phyloP scores from a whole-genome alignment of 2,797 vertebrate genomes.

The Poeciliopsis infans region DNA sequence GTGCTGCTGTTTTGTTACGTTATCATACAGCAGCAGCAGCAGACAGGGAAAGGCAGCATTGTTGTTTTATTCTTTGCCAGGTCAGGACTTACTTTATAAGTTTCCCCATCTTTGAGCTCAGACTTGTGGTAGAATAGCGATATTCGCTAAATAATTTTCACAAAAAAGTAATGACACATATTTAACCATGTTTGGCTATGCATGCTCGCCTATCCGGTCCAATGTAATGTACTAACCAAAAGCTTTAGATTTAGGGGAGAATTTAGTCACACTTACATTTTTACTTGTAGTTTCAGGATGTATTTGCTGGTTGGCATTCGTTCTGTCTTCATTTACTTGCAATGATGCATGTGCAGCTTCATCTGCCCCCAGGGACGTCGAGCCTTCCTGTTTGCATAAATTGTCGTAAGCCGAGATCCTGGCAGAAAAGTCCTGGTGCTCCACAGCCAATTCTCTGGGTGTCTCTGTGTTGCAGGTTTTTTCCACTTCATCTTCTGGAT shows the following conservation, averaged over 20 bases:
- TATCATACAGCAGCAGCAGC: background rate
- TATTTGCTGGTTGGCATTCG: background rate
- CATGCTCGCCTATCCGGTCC: background rate
- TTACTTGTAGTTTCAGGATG: background rate
- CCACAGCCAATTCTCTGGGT: background rate
- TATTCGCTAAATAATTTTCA: background rate
- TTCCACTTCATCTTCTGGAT: conserved; percentile 26
- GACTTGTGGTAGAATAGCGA: background rate
- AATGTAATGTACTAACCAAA: background rate
- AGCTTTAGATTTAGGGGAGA: background rate
- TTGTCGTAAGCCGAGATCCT: background rate
- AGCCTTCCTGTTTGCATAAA: fast-evolving
- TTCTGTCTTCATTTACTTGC: background rate
- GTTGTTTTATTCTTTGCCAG: background rate
- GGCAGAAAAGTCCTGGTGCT: background rate
- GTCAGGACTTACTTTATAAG: background rate
- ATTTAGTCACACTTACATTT: conserved; percentile 28
- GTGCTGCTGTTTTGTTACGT: too few species aligned
- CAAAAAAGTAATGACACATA: background rate
- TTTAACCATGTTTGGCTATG: background rate
- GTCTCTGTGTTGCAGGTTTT: background rate
- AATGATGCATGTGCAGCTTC: background rate
- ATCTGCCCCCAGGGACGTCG: background rate
- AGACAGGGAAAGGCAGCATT: background rate
- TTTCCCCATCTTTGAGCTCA: background rate